Evolutionary conservation across 2,797 vertebrate species (phyloP).

Genomic region (Sternotherus odoratus): DNA sequence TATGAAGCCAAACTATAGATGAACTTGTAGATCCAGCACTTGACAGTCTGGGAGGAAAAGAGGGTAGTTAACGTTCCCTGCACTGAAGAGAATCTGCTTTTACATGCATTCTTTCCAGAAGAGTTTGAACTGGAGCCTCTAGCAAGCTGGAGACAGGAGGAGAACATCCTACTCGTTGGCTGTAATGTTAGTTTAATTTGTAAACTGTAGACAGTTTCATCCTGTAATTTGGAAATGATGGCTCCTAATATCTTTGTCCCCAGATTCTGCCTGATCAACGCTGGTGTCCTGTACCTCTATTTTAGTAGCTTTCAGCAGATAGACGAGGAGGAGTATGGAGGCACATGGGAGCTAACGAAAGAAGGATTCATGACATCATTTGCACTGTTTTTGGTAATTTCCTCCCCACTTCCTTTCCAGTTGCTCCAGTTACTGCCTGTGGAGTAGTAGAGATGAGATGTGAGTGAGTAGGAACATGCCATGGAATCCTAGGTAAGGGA

Average conservation of each 20-base stretch:
- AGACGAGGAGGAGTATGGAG: conserved; percentile 97
- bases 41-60: background rate
- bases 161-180: background rate
- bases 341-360: conserved; percentile 98
- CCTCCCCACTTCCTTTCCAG: background rate
- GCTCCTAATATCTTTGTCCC: background rate
- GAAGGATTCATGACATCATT: conserved; percentile 99
- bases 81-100: background rate
- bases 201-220: background rate
- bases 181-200: accelerated
- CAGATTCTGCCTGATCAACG: conserved; percentile 99
- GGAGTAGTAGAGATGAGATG: background rate
- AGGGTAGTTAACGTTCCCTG: background rate
- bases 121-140: background rate
- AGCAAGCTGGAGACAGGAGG: background rate
- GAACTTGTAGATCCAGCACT: background rate
- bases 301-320: conserved; percentile 99
- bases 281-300: conserved; percentile 96
- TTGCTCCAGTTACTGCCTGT: background rate
- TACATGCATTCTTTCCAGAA: background rate
- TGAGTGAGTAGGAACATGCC: background rate
- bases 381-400: conserved; percentile 94
- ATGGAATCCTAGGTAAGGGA: background rate
- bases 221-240: background rate
- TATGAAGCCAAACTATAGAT: background rate